These are phyloP conservation scores for Petromus typicus DNA, from an alignment of 2,113 vertebrate genomes.

Conservation along the genomic window DNA sequence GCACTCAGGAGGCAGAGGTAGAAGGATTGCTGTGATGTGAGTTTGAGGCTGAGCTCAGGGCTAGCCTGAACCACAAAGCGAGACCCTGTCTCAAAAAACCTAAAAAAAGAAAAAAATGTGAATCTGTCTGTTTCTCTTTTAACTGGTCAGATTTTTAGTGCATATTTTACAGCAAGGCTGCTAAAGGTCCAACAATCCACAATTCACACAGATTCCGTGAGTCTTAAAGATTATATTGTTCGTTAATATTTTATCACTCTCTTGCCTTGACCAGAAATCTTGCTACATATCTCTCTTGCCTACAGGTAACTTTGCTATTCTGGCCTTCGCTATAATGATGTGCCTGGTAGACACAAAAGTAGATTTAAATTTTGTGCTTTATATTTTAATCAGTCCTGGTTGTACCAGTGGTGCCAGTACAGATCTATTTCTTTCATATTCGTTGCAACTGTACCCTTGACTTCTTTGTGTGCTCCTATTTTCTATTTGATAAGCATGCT, in stretches of 20 bases:
- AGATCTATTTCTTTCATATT: background rate
- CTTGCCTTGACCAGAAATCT: background rate
- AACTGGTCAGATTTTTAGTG: background rate
- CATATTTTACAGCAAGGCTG: background rate
- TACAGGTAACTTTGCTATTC: conserved; percentile 24
- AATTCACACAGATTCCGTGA: background rate
- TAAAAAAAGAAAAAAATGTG: background rate
- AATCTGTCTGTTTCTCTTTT: background rate
- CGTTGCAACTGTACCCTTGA: background rate
- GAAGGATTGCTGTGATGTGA: too few species aligned
- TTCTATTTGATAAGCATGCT: background rate
- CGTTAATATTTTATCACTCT: background rate
- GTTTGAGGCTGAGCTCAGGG: too few species aligned
- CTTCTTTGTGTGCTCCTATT: background rate
- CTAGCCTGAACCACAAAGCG: too few species aligned
- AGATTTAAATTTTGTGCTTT: background rate
- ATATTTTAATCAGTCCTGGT: background rate
- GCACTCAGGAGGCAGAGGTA: too few species aligned
- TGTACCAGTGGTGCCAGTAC: background rate
- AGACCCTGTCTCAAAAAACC: too few species aligned
- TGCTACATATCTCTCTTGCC: background rate
- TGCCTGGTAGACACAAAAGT: background rate
- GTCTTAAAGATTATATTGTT: conserved; percentile 8
- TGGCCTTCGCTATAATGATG: background rate
- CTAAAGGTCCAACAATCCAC: background rate